A percentile compares a stretch with the other conserved stretches of the same genome.
phyloP scores from a whole-genome alignment of 1,140 invertebrate genomes.

The Drosophila bipectinata region DNA sequence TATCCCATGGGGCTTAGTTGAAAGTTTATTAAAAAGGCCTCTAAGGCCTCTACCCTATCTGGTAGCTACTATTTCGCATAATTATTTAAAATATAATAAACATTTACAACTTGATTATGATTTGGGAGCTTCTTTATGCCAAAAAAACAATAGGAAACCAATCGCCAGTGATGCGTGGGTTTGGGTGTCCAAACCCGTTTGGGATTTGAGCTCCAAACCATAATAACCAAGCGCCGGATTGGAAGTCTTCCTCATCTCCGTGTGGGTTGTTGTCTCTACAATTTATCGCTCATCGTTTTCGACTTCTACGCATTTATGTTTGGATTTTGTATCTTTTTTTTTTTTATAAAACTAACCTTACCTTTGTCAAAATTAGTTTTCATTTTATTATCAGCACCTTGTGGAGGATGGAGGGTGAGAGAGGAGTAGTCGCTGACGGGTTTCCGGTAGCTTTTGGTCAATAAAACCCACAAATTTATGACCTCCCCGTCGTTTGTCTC shows the following conservation, averaged over 20 bases:
- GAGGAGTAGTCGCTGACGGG: conserved; percentile 39
- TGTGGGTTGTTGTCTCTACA: conserved; percentile 68
- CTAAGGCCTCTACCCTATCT: not conserved
- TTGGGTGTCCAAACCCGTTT: conserved; percentile 29
- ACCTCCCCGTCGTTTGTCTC: conserved; percentile 41
- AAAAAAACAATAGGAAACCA: conserved; percentile 25
- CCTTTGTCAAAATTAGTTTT: conserved; percentile 73
- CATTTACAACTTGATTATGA: conserved; percentile 42
- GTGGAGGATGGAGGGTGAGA: conserved; percentile 10
- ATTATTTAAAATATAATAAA: conserved; percentile 21
- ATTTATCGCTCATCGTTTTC: conserved; percentile 68
- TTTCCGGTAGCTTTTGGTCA: conserved; percentile 69
- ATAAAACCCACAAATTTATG: conserved; percentile 73
- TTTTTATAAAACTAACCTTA: conserved; percentile 38
- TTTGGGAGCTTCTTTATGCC: conserved; percentile 37
- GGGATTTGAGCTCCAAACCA: conserved; percentile 4
- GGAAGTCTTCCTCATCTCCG: conserved; percentile 23
- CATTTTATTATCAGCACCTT: conserved; percentile 68
- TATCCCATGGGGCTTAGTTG: conserved; percentile 30
- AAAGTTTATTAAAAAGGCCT: conserved; percentile 15
- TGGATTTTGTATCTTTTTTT: conserved; percentile 7
- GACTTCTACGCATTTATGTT: conserved; percentile 65
- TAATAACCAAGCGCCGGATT: conserved; percentile 32
- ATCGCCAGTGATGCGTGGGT: conserved; percentile 38
- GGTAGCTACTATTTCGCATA: conserved; percentile 6